These are phyloP conservation scores for Aphaenogaster floridana DNA, from an alignment of 1,140 invertebrate genomes.

Conservation along the genomic window DNA sequence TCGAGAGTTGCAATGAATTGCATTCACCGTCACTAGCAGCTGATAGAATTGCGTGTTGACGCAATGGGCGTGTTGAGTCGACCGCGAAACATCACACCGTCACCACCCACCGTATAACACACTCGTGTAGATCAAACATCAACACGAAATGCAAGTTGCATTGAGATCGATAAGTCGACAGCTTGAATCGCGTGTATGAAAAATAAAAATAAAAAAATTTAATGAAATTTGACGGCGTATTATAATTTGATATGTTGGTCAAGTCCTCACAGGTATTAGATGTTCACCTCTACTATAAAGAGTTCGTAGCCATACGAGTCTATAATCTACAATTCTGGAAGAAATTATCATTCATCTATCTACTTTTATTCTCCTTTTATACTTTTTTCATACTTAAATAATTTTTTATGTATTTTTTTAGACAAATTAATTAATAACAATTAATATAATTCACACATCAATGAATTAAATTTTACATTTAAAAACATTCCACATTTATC, in stretches of 20 bases:
- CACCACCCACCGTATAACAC: conserved; percentile 35
- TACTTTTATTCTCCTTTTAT: not conserved
- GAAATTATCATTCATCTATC: not conserved
- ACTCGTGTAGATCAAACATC: conserved; percentile 22
- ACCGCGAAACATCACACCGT: conserved; percentile 63
- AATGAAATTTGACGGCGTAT: not conserved
- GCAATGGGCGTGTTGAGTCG: conserved; percentile 53
- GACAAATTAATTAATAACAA: not conserved
- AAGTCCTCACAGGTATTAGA: not conserved
- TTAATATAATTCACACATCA: not conserved
- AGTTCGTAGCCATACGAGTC: not conserved
- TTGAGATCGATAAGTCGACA: not conserved
- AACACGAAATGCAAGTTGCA: not conserved
- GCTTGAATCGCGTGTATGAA: not conserved
- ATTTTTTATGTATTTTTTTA: not conserved
- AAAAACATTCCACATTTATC: not conserved
- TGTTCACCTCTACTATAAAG: not conserved
- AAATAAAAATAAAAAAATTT: not conserved
- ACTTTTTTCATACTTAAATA: not conserved
- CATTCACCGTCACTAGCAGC: not conserved
- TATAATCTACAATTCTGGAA: not conserved
- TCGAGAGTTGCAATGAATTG: not conserved
- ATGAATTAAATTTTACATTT: not conserved
- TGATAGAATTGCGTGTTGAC: conserved; percentile 44
- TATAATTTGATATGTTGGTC: not conserved